Evolutionary conservation across 2,113 vertebrate species (phyloP), one percentile per base, ranked within the genome.

Genomic region (Aepyceros melampus): DNA sequence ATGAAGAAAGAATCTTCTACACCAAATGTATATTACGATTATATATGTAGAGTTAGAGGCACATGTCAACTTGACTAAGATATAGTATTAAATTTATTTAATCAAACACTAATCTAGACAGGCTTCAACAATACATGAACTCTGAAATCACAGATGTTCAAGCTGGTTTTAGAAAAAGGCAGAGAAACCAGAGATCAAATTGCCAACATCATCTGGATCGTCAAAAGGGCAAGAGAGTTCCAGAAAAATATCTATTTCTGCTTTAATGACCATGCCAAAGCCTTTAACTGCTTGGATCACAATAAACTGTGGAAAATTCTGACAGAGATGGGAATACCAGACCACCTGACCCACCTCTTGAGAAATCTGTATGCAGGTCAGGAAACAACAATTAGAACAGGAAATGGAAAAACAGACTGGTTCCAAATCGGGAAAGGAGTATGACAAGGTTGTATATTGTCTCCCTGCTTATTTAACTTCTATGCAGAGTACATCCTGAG

Each of bases 201-300:
- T 36, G 19, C 9, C 19, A 71, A 23, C n/a, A 36, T 23, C 0
- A 0, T 4, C 64, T 71, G 9, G 9, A 23, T 36, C 64, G 36
- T 36, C 2, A 5, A 36, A 36, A 71, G 36, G 64, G 64, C 19
- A 71, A 71, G n/a, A 36, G 19, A 71, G n/a, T 71, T 36, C 64
- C 67, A 71, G 67, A 71, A 71, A 40, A 71, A 71, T 36, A 36
- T 36, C n/a, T 71, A 36, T 23, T 71, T 40, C 67, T 71, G 64
- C n/a, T n/a, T 67, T 21, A 36, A 36, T 67, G 4, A 36, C 33
- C 21, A 36, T 67, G 8, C 4, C 17, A 67, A 67, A 67, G 33
- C 7, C 17, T 36, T 67, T 67, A 33, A 67, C 33, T 67, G 17
- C 36, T 16, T 36, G 33, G 4, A 67, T 67, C 64, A 36, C 64